Base-by-base conservation (phyloP, 2,797 vertebrate species). In the Cryptoblepharus egeriae region DNA sequence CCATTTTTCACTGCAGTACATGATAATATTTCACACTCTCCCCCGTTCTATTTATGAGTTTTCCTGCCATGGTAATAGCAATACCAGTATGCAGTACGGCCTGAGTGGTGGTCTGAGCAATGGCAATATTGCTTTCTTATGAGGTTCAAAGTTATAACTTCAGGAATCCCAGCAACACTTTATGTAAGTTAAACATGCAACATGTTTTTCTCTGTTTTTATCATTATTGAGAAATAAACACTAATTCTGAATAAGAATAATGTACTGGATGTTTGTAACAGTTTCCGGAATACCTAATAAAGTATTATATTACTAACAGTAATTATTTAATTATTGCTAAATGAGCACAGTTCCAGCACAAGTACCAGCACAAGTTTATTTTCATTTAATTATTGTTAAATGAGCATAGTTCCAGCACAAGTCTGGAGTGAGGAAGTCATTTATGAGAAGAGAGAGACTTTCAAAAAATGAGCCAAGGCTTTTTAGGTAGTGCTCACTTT, bases 21-120 rank as follows among this genome's bases (percentile, higher is more conserved):
- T 37, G 20, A 39, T 63, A 39, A n/a, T n/a, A n/a, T 37, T 78
- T 22, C 18, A 5, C n/a, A 58, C 5, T 24, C 57, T 22, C 85
- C 85, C 35, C 74, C 65, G 24, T 84, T 85, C 30, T 13, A 61
- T 57, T 85, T 64, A 30, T 76, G 61, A 30, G 73, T 8, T 20
- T 18, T 0, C 37, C 35, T 70, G 8, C 30, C 0, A 69, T 57
- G 3, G 15, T 58, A 73, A 79, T 55, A n/a, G n/a, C n/a, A n/a
- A n/a, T n/a, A n/a, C n/a, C n/a, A n/a, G n/a, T n/a, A n/a, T 80
- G 35, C 39, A 70, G 30, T 65, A 52, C 63, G 6, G 74, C 4
- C 7, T 88, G 11, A 20, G 35, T 81, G 22, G 32, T 49, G 16
- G 42, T 74, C 13, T 80, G 13, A 8, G 13, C 45, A 49, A 45